A percentile compares a stretch with the other conserved stretches of the same genome.
Evolutionary conservation across 2,888 invertebrate species (phyloP).

Genomic region (Scaptomyza parva): DNA sequence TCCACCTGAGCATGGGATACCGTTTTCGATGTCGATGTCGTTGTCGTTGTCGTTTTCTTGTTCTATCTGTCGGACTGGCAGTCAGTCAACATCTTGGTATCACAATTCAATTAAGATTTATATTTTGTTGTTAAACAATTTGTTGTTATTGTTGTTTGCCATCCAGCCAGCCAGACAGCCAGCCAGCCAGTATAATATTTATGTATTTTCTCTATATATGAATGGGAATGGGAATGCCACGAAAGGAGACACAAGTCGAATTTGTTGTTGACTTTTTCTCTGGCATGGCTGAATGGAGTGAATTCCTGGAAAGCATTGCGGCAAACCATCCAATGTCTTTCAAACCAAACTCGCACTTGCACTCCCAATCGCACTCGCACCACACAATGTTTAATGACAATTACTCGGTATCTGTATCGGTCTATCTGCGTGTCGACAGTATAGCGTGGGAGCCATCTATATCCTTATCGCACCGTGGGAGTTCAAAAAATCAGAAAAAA

Average conservation of each 20-base stretch:
- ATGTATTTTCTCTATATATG: conserved; percentile 52
- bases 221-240: conserved; percentile 38
- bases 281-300: conserved; percentile 39
- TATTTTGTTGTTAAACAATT: conserved; percentile 79
- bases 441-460: conserved; percentile 74
- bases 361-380: neutral
- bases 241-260: conserved; percentile 42
- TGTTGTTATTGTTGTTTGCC: conserved; percentile 66
- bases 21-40: conserved; percentile 4
- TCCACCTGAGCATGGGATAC: conserved; percentile 34
- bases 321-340: conserved; percentile 65
- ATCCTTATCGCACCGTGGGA: conserved; percentile 60
- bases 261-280: conserved; percentile 72
- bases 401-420: conserved; percentile 52
- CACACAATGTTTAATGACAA: conserved; percentile 71
- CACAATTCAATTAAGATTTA: conserved; percentile 82
- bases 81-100: conserved; percentile 56
- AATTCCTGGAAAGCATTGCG: conserved; percentile 81
- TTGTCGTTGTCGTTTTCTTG: too few relatives aligned
- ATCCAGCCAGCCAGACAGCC: too few relatives aligned
- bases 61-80: conserved; percentile 25
- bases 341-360: conserved; percentile 56
- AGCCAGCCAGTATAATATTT: conserved; percentile 34
- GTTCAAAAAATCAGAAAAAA: conserved; percentile 23
- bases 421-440: conserved; percentile 45